Percentiles rank a stretch among this genome's conserved stretches.
These are phyloP conservation scores for Hyppa rectilinea DNA, from an alignment of 2,888 invertebrate species.

Conservation along the genomic window DNA sequence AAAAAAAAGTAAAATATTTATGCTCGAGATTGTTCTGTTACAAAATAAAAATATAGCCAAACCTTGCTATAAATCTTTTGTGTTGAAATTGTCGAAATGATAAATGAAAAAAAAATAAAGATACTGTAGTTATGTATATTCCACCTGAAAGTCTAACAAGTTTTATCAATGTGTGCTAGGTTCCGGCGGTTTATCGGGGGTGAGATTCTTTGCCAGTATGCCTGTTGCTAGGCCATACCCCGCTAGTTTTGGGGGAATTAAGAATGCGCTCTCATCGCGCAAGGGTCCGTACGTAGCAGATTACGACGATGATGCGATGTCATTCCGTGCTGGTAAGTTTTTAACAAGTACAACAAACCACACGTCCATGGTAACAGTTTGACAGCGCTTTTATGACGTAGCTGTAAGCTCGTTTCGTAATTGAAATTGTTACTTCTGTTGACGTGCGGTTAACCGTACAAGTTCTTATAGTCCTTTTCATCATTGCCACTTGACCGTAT, in stretches of 20 bases:
- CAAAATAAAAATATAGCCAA: background rate
- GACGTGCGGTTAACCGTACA: too few relatives aligned
- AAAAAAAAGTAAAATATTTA: too few relatives aligned
- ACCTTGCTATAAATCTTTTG: too few relatives aligned
- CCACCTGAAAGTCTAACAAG: background rate
- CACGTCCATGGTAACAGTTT: background rate
- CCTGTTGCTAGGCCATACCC: too few relatives aligned
- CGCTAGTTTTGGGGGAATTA: too few relatives aligned
- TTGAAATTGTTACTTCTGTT: background rate
- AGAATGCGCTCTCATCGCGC: too few relatives aligned
- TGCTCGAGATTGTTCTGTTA: background rate
- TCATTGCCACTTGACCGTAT: slow-evolving; percentile 4
- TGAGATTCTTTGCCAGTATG: rapidly evolving
- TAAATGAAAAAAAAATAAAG: background rate
- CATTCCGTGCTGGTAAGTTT: slow-evolving; percentile 4
- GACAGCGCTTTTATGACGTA: background rate
- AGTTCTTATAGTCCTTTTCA: background rate
- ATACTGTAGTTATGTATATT: background rate
- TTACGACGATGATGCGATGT: too few relatives aligned
- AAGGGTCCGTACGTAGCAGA: too few relatives aligned
- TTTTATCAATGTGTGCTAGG: slow-evolving; percentile 27
- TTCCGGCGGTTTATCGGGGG: background rate
- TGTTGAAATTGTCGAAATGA: background rate
- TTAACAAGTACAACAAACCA: background rate
- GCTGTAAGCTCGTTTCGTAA: too few relatives aligned